Evolutionary conservation across 64 coral and sea anemone genomes (phyloP).

Genomic region (Trachythela sp.): DNA sequence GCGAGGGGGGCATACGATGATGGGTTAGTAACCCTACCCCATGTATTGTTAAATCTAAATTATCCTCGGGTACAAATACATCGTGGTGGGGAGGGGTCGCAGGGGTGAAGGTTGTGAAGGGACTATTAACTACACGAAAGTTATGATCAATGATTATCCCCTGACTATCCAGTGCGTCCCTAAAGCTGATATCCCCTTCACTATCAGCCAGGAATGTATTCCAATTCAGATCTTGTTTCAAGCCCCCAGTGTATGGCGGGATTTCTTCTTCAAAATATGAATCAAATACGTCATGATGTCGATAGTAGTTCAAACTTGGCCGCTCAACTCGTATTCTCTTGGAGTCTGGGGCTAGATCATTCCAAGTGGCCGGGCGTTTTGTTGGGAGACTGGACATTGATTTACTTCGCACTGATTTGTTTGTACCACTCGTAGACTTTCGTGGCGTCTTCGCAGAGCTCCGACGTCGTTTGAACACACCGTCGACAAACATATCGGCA

Average conservation of each 20-base stretch:
- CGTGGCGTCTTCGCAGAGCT: slow-evolving; percentile 22
- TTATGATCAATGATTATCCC: slow-evolving; percentile 23
- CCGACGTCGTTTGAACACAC: slow-evolving; percentile 79
- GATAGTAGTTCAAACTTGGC: neutral
- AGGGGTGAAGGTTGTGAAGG: neutral
- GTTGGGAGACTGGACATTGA: neutral
- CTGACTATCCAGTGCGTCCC: neutral
- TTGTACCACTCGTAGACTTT: neutral
- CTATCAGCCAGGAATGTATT: neutral
- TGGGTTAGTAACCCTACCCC: neutral
- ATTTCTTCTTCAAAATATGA: neutral
- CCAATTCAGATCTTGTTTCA: slow-evolving; percentile 2
- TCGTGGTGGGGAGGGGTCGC: neutral
- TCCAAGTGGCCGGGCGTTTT: neutral
- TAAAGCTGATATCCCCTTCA: neutral
- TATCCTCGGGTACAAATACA: neutral
- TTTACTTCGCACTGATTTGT: neutral
- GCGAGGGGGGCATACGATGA: neutral
- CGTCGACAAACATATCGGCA: slow-evolving; percentile 98
- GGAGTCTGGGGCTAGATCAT: neutral
- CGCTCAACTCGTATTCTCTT: neutral
- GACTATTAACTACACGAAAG: slow-evolving; percentile 21
- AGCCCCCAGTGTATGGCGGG: neutral
- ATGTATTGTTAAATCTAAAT: neutral
- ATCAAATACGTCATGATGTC: neutral